Evolutionary conservation across 53 echinoderm and acorn worm genomes (phyloP).

Genomic region (Mesocentrotus franciscanus): DNA sequence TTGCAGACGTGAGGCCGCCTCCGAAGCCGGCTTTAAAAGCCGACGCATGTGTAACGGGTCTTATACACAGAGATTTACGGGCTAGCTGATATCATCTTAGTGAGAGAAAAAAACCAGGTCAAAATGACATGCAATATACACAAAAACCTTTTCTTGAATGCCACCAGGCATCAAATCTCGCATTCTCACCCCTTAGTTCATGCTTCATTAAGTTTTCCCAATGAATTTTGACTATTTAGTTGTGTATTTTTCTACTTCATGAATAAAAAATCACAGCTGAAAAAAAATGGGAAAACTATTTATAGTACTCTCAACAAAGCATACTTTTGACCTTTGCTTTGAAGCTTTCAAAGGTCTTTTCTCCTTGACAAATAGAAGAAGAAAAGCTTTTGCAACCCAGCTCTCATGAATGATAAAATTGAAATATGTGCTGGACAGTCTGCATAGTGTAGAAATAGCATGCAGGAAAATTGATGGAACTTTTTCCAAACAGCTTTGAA

Average conservation of each 20-base stretch:
- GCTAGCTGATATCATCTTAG: no score
- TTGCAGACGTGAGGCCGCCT: no score
- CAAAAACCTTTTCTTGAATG: no score
- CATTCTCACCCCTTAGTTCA: not conserved
- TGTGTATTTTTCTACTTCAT: not conserved
- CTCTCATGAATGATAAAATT: not conserved
- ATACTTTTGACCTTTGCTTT: not conserved
- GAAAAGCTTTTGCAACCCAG: not conserved
- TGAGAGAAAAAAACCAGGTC: no score
- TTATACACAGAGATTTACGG: no score
- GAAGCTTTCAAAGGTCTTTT: not conserved
- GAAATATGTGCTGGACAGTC: not conserved
- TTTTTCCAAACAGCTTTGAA: not conserved
- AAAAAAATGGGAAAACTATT: not conserved
- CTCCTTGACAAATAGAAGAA: not conserved
- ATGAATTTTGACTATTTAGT: not conserved
- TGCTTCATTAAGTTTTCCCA: conserved; percentile 9
- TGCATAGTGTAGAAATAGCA: not conserved
- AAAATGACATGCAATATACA: no score
- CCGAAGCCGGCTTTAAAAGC: no score
- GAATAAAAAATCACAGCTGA: not conserved
- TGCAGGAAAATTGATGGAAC: not conserved
- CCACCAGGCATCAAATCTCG: no score
- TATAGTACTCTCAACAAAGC: conserved; percentile 18
- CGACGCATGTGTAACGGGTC: no score